These are phyloP conservation scores for Apodemus speciosus DNA, from an alignment of 2,113 vertebrate species.

Conservation along the genomic window DNA sequence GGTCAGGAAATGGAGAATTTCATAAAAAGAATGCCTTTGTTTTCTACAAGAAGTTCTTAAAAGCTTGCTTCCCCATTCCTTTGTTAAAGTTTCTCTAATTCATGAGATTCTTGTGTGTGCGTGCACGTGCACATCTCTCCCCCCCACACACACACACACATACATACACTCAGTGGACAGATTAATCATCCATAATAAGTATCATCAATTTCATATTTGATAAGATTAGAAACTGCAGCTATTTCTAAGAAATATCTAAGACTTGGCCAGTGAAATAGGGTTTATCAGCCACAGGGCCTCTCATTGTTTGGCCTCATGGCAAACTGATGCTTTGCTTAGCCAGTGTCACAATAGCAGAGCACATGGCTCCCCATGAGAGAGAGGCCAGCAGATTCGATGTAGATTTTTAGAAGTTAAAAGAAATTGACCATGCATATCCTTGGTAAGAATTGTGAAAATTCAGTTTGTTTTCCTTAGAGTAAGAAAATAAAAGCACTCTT, in stretches of 20 bases:
- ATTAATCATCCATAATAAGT: not conserved
- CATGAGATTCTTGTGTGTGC: not conserved
- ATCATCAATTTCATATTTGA: not conserved
- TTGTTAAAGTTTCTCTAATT: conserved; percentile 52
- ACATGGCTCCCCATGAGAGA: not conserved
- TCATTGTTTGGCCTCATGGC: not conserved
- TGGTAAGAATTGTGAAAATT: not conserved
- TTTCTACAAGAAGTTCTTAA: conserved; percentile 29
- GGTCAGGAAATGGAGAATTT: conserved; percentile 66
- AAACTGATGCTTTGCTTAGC: not conserved
- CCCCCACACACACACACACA: not conserved
- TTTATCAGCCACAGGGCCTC: not conserved
- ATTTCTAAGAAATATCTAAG: not conserved
- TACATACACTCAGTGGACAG: not conserved
- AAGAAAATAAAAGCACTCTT: not conserved
- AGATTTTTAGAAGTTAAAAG: conserved; percentile 53
- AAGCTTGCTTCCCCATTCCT: not conserved
- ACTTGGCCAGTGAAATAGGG: not conserved
- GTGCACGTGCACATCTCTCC: not conserved
- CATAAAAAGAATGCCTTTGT: conserved; percentile 26
- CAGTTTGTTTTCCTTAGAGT: not conserved
- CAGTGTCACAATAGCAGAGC: not conserved
- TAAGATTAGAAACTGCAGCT: not conserved
- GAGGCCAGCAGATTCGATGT: not conserved
- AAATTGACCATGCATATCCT: conserved; percentile 1